Percentiles rank a stretch among this genome's conserved stretches.
These are phyloP conservation scores for Pelobates cultripes DNA, from an alignment of 2,797 vertebrate species.

Conservation along the genomic window DNA sequence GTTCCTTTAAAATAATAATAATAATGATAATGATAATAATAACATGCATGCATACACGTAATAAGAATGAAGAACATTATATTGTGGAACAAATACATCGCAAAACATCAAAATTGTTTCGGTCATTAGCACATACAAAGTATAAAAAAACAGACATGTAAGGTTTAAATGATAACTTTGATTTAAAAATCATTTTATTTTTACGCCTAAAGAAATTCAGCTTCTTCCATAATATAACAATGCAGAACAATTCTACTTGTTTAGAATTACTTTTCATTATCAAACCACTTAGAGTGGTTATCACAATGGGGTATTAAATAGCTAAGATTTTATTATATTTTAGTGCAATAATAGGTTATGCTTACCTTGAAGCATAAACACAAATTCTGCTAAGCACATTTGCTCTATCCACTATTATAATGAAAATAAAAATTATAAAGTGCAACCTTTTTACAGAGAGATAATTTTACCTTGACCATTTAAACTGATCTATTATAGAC, in stretches of 20 bases:
- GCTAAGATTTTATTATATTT: slow-evolving; percentile 9
- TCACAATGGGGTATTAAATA: background rate
- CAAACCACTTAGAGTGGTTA: background rate
- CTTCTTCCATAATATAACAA: background rate
- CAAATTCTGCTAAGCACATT: background rate
- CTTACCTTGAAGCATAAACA: slow-evolving; percentile 32
- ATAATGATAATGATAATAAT: too few relatives aligned
- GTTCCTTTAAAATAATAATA: too few relatives aligned
- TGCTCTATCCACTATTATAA: background rate
- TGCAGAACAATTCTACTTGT: too few relatives aligned
- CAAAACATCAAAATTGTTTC: too few relatives aligned
- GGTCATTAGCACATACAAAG: too few relatives aligned
- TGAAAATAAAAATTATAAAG: slow-evolving; percentile 11
- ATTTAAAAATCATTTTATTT: background rate
- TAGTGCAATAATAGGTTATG: slow-evolving; percentile 12
- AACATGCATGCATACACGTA: too few relatives aligned
- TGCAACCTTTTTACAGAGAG: slow-evolving; percentile 8
- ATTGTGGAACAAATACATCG: too few relatives aligned
- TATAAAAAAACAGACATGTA: too few relatives aligned
- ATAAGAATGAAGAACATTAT: too few relatives aligned
- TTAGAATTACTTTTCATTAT: background rate
- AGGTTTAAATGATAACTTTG: too few relatives aligned
- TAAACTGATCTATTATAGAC: slow-evolving; percentile 13
- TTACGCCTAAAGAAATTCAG: background rate
- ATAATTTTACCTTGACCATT: slow-evolving; percentile 43